Base-by-base conservation (phyloP, 2,797 vertebrate species). In the Propithecus perrieri region DNA sequence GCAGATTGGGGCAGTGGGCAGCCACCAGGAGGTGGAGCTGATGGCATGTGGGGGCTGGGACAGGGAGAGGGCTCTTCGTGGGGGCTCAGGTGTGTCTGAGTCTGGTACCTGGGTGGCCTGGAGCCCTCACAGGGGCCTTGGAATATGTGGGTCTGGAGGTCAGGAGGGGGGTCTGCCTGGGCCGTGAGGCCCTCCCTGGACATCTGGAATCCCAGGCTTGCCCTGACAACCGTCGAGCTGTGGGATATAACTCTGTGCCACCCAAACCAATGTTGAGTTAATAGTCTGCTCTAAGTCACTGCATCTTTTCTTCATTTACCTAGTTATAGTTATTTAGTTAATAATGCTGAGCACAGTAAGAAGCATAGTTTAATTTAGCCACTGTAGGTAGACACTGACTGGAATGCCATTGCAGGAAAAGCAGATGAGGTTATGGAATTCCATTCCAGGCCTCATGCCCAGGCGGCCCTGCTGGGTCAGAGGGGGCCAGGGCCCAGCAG, bases 41-140 rank as follows among this genome's bases (percentile, higher is more conserved):
- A 6, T 71, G 11, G 11, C n/a, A 10, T 2, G 0, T 26, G 17
- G 28, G 12, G 18, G 13, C 50, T 53, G 24, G 57, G 6, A 28
- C 28, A 41, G 15, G 50, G 8, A 5, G 18, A 59, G 14, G 18
- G 15, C 53, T 48, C 20, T 28, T 71, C 20, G 15, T 65, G 63
- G 28, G 46, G 22, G 12, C 53, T 81, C 63, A 26, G 22, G 81
- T 67, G 10, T 33, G 14, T 5, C 18, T 20, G 24, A 10, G 8
- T 43, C 26, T 50, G 30, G n/a, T 43, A 12, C 67, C 17, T n/a
- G 0, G 90, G 22, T 11, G 26, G 10, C 50, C n/a, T 0, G 24
- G 35, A 65, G 57, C 78, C 33, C 11, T 83, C 1, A 0, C 20
- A 26, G 57, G 41, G 30, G 10, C 30, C 2, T 0, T 38, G 35